Percentiles rank a stretch among this genome's conserved stretches.
Conservation (phyloP, 2,113 vertebrate species). For the Sander lucioperca region DNA sequence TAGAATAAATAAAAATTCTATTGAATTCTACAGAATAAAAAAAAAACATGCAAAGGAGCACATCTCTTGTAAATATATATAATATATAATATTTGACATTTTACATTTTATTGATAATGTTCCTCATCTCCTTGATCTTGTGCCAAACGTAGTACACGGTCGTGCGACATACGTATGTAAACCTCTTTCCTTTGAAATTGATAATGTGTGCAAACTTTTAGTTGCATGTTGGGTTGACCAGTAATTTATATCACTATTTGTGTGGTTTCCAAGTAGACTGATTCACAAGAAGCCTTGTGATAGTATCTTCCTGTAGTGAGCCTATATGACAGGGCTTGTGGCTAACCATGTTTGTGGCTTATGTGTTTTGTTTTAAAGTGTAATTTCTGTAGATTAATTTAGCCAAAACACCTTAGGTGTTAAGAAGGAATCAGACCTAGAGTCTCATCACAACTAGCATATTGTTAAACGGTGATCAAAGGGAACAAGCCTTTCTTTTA, state of each 20-base stretch:
- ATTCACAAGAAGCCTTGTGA: not conserved
- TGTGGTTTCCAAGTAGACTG: not conserved
- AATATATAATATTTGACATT: too few species aligned
- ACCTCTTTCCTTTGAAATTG: not conserved
- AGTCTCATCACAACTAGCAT: not conserved
- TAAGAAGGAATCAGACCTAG: not conserved
- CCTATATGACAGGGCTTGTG: not conserved
- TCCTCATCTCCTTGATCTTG: not conserved
- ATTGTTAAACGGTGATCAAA: not conserved
- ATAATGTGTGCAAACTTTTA: not conserved
- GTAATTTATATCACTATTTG: not conserved
- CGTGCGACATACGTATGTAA: not conserved
- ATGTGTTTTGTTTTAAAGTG: not conserved
- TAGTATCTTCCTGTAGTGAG: not conserved
- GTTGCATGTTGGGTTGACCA: too few species aligned
- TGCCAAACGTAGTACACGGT: not conserved
- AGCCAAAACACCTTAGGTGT: not conserved
- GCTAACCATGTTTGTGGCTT: not conserved
- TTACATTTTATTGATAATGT: not conserved
- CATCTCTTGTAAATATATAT: not conserved
- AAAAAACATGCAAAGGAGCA: too few species aligned
- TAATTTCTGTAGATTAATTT: not conserved
- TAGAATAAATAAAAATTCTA: not conserved
- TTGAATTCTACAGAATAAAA: not conserved
- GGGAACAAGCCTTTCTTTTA: not conserved